Base-by-base conservation (phyloP, 2,113 vertebrate genomes). In the Aegithalos caudatus region DNA sequence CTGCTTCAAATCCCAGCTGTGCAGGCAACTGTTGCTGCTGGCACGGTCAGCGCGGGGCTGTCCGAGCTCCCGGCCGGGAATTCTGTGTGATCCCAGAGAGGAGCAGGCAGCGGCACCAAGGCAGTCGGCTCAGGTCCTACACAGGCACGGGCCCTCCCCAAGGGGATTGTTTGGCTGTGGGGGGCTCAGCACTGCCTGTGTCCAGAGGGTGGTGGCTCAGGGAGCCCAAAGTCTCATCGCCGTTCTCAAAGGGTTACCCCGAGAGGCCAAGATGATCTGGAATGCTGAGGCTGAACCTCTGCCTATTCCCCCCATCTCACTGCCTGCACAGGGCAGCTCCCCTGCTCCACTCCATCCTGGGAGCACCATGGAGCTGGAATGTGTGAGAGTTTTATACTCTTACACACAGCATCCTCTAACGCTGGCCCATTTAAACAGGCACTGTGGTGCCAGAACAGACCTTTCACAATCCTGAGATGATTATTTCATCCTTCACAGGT, bases 21-120 rank as follows among this genome's bases (percentile, higher is more conserved):
- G 1, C 70, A 76, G 53, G 71, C 25, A 35, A 91, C 69, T 72
- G 87, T 69, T 94, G 91, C 89, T 95, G 87, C 95, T 94, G 94
- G 86, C 94, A 80, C 5, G 3, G 78, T 14, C 54, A 61, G 85
- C 1, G 1, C 1, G 3, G 70, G 79, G 78, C 84, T 72, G 91
- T 48, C 65, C 6, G 7, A 35, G 54, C 89, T 14, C 70, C 81
- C 37, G 2, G 86, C 71, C 2, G 4, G 69, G 82, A 90, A 48
- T 48, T 45, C 58, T 16, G 70, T 1, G 11, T 11, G 71, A 53
- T 69, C 84, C 31, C 5, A 31, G 23, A 66, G 78, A 86, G 76
- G 81, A 73, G 71, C 60, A 62, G 53, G 71, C 33, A 21, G 56
- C 2, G 0, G 67, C 71, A 28, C 85, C 92, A 70, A 40, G 0